A percentile compares a stretch with the other conserved stretches of the same genome.
Evolutionary conservation across 2,113 vertebrate species (phyloP).

Genomic region (Nannospalax galili): DNA sequence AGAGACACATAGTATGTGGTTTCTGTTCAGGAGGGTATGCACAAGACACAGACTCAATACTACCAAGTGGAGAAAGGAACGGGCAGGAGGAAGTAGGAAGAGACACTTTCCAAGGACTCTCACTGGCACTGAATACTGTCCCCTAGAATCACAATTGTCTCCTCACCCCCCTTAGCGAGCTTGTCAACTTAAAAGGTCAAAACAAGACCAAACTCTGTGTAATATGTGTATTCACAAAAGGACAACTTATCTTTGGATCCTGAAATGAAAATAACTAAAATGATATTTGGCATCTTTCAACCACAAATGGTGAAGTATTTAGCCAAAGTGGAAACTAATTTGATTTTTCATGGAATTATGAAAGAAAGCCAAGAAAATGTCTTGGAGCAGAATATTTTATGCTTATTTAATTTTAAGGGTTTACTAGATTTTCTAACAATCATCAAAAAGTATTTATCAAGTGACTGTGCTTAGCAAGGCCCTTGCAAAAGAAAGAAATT

Average conservation of each 20-base stretch:
- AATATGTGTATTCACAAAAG: slow-evolving; percentile 46
- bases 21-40: neutral
- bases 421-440: slow-evolving; percentile 64
- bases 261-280: slow-evolving; percentile 71
- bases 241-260: slow-evolving; percentile 67
- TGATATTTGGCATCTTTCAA: slow-evolving; percentile 64
- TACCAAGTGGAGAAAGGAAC: neutral
- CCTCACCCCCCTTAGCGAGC: neutral
- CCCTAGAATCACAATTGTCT: neutral
- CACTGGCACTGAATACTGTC: neutral
- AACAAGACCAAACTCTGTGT: neutral
- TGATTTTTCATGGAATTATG: slow-evolving; percentile 70
- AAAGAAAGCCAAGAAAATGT: slow-evolving; percentile 75
- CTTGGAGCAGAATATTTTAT: slow-evolving; percentile 49
- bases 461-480: neutral
- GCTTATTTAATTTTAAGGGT: slow-evolving; percentile 57
- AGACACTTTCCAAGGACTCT: neutral
- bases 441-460: slow-evolving; percentile 52
- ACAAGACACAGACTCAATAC: neutral
- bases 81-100: neutral
- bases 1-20: neutral
- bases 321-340: slow-evolving; percentile 76
- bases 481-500: slow-evolving; percentile 10
- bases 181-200: slow-evolving; percentile 25
- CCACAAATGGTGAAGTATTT: slow-evolving; percentile 72